Percentiles rank a stretch among this genome's conserved stretches.
Conservation (phyloP, 2,888 invertebrate genomes). For the Buathra laborator region DNA sequence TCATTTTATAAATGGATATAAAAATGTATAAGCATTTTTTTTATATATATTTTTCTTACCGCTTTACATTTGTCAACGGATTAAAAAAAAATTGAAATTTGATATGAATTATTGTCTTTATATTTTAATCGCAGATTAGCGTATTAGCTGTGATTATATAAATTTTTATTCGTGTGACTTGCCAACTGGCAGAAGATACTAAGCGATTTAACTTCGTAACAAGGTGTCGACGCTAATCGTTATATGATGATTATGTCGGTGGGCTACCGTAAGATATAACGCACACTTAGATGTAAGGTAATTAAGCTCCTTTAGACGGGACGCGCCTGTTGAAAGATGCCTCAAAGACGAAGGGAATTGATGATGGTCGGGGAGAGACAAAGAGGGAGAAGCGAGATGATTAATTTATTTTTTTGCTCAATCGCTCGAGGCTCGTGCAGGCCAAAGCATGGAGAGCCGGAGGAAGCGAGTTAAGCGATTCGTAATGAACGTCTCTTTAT, state of each 20-base stretch:
- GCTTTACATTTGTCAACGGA: not conserved
- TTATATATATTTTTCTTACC: not conserved
- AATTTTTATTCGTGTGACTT: not conserved
- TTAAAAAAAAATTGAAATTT: not conserved
- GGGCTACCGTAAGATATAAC: not conserved
- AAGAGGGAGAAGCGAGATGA: not conserved
- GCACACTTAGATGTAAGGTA: not conserved
- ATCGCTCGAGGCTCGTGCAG: constrained; percentile 7
- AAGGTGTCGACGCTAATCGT: constrained; percentile 14
- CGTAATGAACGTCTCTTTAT: constrained; percentile 65
- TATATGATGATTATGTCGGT: constrained; percentile 13
- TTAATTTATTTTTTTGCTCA: constrained; percentile 4
- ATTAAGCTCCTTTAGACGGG: not conserved
- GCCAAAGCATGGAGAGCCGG: not conserved
- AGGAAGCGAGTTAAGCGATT: constrained; percentile 63
- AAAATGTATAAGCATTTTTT: too few relatives aligned
- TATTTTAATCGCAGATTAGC: not conserved
- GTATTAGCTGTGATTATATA: not conserved
- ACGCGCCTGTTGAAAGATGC: not conserved
- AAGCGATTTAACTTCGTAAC: constrained; percentile 1
- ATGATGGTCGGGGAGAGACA: constrained; percentile 6
- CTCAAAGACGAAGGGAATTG: not conserved
- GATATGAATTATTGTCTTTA: not conserved
- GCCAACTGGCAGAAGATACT: constrained; percentile 4
- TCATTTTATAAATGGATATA: too few relatives aligned